Conservation (phyloP, 2,888 invertebrate species). For the Tridacna crocea region DNA sequence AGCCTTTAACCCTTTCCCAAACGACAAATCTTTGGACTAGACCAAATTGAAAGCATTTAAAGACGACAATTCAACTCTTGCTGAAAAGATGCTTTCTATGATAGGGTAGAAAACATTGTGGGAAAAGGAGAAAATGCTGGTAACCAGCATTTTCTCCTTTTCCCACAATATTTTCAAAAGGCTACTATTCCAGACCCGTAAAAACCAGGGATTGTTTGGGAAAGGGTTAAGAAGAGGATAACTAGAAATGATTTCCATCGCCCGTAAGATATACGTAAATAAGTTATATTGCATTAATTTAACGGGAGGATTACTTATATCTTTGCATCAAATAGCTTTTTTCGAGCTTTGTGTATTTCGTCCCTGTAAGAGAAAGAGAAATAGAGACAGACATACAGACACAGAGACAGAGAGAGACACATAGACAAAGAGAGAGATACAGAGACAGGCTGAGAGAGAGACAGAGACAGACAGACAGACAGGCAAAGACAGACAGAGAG, state of each 20-base stretch:
- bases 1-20: neutral
- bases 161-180: no score
- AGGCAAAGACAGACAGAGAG: neutral
- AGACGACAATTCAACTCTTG: no score
- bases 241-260: no score
- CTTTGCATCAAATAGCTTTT: no score
- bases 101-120: neutral
- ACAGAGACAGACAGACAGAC: conserved; percentile 1
- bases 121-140: conserved; percentile 5
- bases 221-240: neutral
- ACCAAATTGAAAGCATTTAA: no score
- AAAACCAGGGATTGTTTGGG: neutral
- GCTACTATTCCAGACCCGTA: no score
- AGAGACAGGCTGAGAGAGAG: neutral
- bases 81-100: neutral
- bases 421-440: conserved; percentile 8
- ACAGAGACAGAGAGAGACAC: conserved; percentile 21
- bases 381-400: conserved; percentile 16
- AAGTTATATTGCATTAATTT: neutral
- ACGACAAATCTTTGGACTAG: no score
- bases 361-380: neutral
- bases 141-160: neutral
- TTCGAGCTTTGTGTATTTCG: neutral
- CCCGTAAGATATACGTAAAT: no score
- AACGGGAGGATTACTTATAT: no score